Conservation (phyloP, 2,113 vertebrate genomes). For the Entosphenus tridentatus region DNA sequence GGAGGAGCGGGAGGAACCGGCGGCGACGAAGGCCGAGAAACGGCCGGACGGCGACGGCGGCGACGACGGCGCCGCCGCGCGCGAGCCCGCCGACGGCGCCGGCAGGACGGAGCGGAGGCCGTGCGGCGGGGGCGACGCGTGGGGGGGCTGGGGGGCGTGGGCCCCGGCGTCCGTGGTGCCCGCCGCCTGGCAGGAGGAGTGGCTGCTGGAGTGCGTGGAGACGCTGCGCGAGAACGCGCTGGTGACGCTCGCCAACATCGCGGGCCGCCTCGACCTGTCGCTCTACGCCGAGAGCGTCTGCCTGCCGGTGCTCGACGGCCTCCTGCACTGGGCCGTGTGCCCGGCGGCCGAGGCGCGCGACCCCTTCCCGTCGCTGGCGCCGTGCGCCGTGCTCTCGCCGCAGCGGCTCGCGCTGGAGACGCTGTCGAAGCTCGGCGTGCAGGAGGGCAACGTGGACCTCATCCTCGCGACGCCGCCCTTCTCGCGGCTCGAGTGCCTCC, state of each 20-base stretch:
- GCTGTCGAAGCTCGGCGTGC: slow-evolving; percentile 97
- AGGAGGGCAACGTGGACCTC: slow-evolving; percentile 99
- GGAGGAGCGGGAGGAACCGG: slow-evolving; percentile 59
- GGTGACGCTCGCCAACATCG: slow-evolving; percentile 94
- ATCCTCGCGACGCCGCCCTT: slow-evolving; percentile 88
- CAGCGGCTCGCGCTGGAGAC: slow-evolving; percentile 98
- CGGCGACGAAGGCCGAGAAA: not conserved
- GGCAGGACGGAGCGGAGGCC: not conserved
- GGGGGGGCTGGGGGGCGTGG: too few species aligned
- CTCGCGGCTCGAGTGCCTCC: slow-evolving; percentile 79
- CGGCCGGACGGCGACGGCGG: slow-evolving; percentile 52
- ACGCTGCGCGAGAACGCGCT: slow-evolving; percentile 84
- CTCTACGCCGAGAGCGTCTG: slow-evolving; percentile 90
- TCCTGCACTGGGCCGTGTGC: slow-evolving; percentile 94
- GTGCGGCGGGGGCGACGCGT: too few species aligned
- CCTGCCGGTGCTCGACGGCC: slow-evolving; percentile 78
- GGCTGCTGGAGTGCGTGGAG: slow-evolving; percentile 99
- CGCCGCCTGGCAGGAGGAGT: slow-evolving; percentile 46
- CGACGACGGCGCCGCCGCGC: slow-evolving; percentile 16
- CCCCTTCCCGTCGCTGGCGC: slow-evolving; percentile 75
- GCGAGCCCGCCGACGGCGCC: not conserved
- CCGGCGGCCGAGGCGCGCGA: slow-evolving; percentile 94
- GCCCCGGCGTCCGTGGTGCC: not conserved
- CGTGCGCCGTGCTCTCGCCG: slow-evolving; percentile 72
- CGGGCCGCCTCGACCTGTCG: slow-evolving; percentile 87